Base-by-base conservation (phyloP, 1,140 invertebrate species). In the Forficula auricularia region DNA sequence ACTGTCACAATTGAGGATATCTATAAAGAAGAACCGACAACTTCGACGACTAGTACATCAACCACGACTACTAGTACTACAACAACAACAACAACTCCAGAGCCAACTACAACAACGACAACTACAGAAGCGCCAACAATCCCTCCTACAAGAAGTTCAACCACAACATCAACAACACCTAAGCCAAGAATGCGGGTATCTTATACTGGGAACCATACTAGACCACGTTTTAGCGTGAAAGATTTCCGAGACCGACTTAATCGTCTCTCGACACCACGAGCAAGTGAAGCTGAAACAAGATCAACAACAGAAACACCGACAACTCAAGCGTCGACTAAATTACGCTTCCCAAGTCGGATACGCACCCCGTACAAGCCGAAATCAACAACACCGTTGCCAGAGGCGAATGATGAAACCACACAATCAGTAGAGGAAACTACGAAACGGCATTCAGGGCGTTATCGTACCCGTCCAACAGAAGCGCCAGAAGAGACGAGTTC, bases 191-290 rank as follows among this genome's bases (percentile, higher is more conserved):
- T 19, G 18, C 4, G 44, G n/a, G 22, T 27, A 4, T 10, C 4
- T 27, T 27, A 13, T n/a, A 12, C 22, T 0, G 14, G 8, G 14
- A 46, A 46, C 13, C 34, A 31, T 3, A 36, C 39, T 6, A 30
- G 44, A 9, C 44, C 44, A 8, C 15, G 40, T 4, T 46, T 46
- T 33, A 46, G 44, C 40, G 33, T 46, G 9, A 43, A 31, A 15
- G 44, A 42, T 32, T 41, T 41, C 40, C 31, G 34, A 10, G 39
- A 46, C 14, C 12, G 44, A 3, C 19, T 46, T 8, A 41, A 46
- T 18, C 42, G 42, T 10, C 10, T 35, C 9, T 30, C 42, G 1
- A 18, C 40, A 1, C 32, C 32, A 9, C 3, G n/a, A 8, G 12
- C 8, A n/a, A 42, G 9, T 7, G 34, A 36, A n/a, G 34, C 13